Base-by-base conservation (phyloP, 2,797 vertebrate species). In the Acanthurus lineatus region DNA sequence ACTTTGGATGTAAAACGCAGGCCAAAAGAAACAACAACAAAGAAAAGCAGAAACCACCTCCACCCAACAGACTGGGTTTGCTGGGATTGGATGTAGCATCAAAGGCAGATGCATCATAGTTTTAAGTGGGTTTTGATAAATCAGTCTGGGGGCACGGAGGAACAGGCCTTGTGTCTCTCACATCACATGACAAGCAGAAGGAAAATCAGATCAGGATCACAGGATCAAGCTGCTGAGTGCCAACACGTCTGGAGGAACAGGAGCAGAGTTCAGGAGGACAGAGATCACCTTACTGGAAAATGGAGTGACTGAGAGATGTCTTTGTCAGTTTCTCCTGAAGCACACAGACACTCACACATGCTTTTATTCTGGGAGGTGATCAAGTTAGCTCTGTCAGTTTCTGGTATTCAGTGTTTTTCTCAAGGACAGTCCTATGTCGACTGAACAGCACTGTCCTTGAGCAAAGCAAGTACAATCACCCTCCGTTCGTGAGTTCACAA, bases 161-260 rank as follows among this genome's bases (percentile, higher is more conserved):
- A 57, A 49, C 51, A 32, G 40, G 35, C 40, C 42, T 38, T 0
- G 38, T 54, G 52, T 62, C 15, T 42, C 49, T 73, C 19, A 53
- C 56, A 73, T 81, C 68, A 66, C 63, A 74, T 85, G 83, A 89
- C 67, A 20, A 11, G 11, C 40, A 7, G 32, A 62, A 12, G 11
- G 76, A 64, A 82, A 88, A 82, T 85, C 80, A 60, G 52, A 90
- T 89, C 69, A 84, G 72, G 20, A 82, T 90, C 88, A 85, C 78
- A 82, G 60, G 76, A 86, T 51, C 62, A 15, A 38, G 69, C 45
- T 67, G 58, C 49, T 10, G 44, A 81, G 53, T 9, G 69, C 67
- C 51, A 73, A 35, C 17, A 6, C 52, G 6, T 42, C 20, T 11
- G 47, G 11, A 7, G 6, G 38, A 40, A 66, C 9, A 47, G 32